Percentiles rank a stretch among this genome's conserved stretches.
phyloP scores from a whole-genome alignment of 2,888 invertebrate genomes.

The Parelbella ahira region DNA sequence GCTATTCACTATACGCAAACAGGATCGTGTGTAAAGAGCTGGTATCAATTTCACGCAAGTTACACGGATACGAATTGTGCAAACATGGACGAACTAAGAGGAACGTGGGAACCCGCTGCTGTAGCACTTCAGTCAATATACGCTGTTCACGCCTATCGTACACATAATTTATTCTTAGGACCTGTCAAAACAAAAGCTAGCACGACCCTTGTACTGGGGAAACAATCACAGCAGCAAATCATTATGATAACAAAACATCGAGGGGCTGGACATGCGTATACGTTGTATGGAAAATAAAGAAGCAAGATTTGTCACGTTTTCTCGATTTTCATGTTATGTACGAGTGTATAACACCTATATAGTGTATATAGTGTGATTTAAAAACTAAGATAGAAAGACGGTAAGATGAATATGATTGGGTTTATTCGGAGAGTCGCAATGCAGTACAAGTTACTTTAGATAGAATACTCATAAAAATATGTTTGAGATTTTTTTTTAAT shows the following conservation, averaged over 20 bases:
- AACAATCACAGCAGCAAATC: slow-evolving; percentile 14
- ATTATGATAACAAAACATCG: slow-evolving; percentile 9
- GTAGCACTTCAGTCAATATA: slow-evolving; percentile 10
- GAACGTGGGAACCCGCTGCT: slow-evolving; percentile 32
- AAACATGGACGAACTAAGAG: slow-evolving; percentile 41
- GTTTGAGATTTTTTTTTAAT: too few species aligned
- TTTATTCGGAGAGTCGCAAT: too few species aligned
- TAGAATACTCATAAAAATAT: too few species aligned
- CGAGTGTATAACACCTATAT: too few species aligned
- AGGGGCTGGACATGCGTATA: too few species aligned
- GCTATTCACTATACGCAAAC: slow-evolving; percentile 48
- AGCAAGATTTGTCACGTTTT: too few species aligned
- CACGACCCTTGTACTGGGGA: neutral
- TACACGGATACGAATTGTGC: slow-evolving; percentile 49
- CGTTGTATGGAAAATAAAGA: too few species aligned
- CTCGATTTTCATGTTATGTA: too few species aligned
- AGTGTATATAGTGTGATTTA: too few species aligned
- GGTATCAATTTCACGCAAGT: slow-evolving; percentile 71
- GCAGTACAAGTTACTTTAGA: too few species aligned
- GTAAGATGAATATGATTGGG: too few species aligned
- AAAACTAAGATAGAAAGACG: too few species aligned
- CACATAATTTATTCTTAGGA: slow-evolving; percentile 21
- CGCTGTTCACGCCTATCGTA: slow-evolving; percentile 5
- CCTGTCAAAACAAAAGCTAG: slow-evolving; percentile 19
- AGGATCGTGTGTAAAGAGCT: slow-evolving; percentile 44